Evolutionary conservation across 2,797 vertebrate species (phyloP), one percentile per base, ranked within the genome.

Genomic region (Karalla daura): DNA sequence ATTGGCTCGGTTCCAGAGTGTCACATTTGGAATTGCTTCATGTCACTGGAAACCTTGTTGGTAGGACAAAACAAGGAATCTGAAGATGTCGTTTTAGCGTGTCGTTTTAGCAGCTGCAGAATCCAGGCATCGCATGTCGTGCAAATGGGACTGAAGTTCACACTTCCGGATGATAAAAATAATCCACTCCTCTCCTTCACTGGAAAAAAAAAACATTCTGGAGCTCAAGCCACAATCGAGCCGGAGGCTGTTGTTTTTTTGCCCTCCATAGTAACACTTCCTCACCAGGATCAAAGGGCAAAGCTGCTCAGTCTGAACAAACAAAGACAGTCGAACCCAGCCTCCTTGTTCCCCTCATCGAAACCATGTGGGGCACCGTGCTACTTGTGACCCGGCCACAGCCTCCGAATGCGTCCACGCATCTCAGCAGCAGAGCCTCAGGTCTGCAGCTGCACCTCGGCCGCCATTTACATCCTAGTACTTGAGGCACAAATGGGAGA

Each of bases 181-280:
- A 1, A 33, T 21, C 9, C 6, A 2, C 1, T 6, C 2, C 28
- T 27, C n/a, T 2, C 4, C 14, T 30, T 30, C 10, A 30, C 10
- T 30, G 5, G 25, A 47, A n/a, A n/a, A n/a, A n/a, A n/a, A n/a
- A n/a, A n/a, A n/a, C n/a, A n/a, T n/a, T n/a, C n/a, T n/a, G n/a
- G n/a, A n/a, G n/a, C n/a, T n/a, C 43, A 17, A 18, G 13, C 24
- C 14, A 50, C 40, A 44, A 56, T 63, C 44, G 54, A 39, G 46
- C 46, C 20, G 25, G 25, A 50, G 27, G 40, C 17, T 28, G 2
- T 25, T n/a, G n/a, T n/a, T n/a, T n/a, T n/a, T 40, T 43, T 2
- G 3, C 14, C n/a, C n/a, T 36, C 25, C 47, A 45, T 45, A 23
- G 21, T 28, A 35, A 9, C 28, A 18, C 41, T 5, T 27, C n/a